A percentile compares a stretch with the other conserved stretches of the same genome.
Conservation (phyloP, 2,888 invertebrate species). For the Phaedon cochleariae region DNA sequence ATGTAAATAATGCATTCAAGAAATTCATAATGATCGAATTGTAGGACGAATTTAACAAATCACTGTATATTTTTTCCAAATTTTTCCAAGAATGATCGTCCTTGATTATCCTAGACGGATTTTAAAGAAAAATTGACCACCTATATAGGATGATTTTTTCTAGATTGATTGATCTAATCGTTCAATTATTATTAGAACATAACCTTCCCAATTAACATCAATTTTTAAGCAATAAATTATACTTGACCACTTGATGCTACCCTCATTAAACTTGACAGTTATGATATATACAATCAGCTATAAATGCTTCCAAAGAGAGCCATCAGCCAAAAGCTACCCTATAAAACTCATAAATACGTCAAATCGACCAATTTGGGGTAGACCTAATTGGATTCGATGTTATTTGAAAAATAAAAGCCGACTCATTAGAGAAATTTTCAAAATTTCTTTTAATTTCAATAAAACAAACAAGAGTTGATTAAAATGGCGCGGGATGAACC, state of each 20-base stretch:
- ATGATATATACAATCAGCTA: constrained; percentile 35
- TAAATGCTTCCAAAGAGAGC: constrained; percentile 31
- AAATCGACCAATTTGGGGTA: constrained; percentile 30
- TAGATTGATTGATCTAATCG: constrained; percentile 16
- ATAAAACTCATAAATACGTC: constrained; percentile 32
- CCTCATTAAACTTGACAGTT: constrained; percentile 36
- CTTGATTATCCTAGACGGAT: too few species aligned
- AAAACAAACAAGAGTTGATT: constrained; percentile 23
- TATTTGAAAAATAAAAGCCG: constrained; percentile 27
- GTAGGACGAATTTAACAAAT: too few species aligned
- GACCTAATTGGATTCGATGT: constrained; percentile 27
- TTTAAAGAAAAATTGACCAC: background rate
- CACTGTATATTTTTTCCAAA: too few species aligned
- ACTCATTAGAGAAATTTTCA: constrained; percentile 26
- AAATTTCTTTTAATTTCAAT: constrained; percentile 23
- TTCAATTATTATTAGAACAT: constrained; percentile 23
- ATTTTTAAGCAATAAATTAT: constrained; percentile 30
- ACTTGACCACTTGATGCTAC: constrained; percentile 30
- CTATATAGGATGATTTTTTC: background rate
- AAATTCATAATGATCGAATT: too few species aligned
- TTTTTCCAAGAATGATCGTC: too few species aligned
- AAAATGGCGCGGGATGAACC: background rate
- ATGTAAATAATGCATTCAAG: too few species aligned
- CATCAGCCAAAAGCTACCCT: constrained; percentile 31
- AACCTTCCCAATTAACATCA: constrained; percentile 28